phyloP scores from a whole-genome alignment of 2,888 invertebrate species.

The Cyrtodaria siliqua region DNA sequence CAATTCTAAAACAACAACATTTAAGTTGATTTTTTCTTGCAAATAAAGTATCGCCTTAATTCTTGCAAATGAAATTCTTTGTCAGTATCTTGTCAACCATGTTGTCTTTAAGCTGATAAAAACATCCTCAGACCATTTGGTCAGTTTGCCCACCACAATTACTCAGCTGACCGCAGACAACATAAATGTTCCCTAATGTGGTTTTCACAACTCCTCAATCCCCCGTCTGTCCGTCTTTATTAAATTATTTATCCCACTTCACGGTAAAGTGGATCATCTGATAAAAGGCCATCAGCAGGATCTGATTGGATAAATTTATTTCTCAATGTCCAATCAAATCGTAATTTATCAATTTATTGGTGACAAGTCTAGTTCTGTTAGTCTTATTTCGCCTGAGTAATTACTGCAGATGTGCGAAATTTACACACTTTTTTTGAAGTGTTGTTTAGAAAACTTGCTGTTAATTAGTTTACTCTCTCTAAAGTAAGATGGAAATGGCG shows the following conservation, averaged over 20 bases:
- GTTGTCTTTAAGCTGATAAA: too few relatives aligned
- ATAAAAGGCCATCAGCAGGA: slow-evolving; percentile 47
- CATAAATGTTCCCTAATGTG: slow-evolving; percentile 43
- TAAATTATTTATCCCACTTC: slow-evolving; percentile 64
- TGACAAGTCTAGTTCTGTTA: slow-evolving; percentile 63
- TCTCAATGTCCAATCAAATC: slow-evolving; percentile 67
- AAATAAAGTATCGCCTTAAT: too few relatives aligned
- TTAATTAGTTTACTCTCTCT: slow-evolving; percentile 49
- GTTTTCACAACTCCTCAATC: slow-evolving; percentile 26
- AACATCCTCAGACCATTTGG: too few relatives aligned
- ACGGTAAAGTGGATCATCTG: slow-evolving; percentile 60
- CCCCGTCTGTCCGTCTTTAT: slow-evolving; percentile 55
- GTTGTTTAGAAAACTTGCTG: slow-evolving; percentile 48
- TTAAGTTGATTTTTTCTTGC: too few relatives aligned
- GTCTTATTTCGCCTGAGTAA: slow-evolving; percentile 60
- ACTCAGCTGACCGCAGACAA: too few relatives aligned
- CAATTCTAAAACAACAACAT: too few relatives aligned
- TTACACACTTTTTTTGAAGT: slow-evolving; percentile 30
- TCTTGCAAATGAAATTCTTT: too few relatives aligned
- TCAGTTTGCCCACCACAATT: too few relatives aligned
- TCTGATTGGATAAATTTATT: slow-evolving; percentile 65
- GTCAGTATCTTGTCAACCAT: too few relatives aligned
- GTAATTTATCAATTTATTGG: slow-evolving; percentile 68
- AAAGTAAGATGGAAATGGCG: slow-evolving; percentile 5
- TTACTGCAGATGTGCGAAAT: slow-evolving; percentile 60